Evolutionary conservation across 2,797 vertebrate species (phyloP), one percentile per base, ranked within the genome.

Genomic region (Hyperoplus immaculatus): DNA sequence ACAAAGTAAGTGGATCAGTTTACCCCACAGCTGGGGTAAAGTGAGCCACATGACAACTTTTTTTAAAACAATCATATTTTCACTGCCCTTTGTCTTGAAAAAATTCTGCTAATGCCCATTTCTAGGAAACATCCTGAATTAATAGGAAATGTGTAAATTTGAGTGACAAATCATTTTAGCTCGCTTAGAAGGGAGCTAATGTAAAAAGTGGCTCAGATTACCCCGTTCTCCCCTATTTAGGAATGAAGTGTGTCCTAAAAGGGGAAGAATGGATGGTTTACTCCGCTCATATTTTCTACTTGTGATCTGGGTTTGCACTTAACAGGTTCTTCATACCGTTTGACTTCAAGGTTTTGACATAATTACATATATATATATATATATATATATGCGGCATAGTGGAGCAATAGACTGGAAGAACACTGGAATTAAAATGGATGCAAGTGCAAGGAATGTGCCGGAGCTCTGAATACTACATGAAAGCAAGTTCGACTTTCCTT

Each of bases 241-340:
- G 55, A 70, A 77, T 51, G 21, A 68, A 70, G 38, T 42, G 61
- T 43, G 43, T 84, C 65, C 63, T 84, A 47, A 41, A 15, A 46
- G 50, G 77, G 29, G 49, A 56, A 58, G 62, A 56, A 38, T 3
- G 9, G 42, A 70, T 53, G 60, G 13, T 79, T 79, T 73, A 46
- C 53, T 46, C 46, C 14, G 3, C 9, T 2, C 61, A 66, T 63
- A 60, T 65, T 82, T 85, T 70, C n/a, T 43, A 8, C 69, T 74
- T 50, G 43, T 29, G 36, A 59, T 76, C 58, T 83, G 75, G 43
- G 41, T 75, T 77, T 77, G 16, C 16, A 63, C 61, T 75, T 47
- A 67, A 79, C 83, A 80, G 80, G 77, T 87, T 81, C 39, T 43
- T 72, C 66, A 71, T 69, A 14, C 43, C 57, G 21, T 66, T 63